Evolutionary conservation across 2,797 vertebrate species (phyloP).

Genomic region (Schizothorax lantsangensis): DNA sequence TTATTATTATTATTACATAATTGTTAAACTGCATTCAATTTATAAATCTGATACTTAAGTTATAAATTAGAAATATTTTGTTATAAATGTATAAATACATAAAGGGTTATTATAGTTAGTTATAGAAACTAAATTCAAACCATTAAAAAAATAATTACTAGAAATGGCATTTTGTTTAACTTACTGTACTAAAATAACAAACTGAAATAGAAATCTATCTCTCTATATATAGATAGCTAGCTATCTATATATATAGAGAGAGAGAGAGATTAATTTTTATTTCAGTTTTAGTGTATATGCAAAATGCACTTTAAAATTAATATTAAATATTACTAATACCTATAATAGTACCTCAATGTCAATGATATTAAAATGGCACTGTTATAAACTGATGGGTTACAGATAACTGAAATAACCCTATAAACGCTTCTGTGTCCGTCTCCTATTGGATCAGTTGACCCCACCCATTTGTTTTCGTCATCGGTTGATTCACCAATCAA

Average conservation of each 20-base stretch:
- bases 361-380: background rate
- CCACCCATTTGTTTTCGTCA: background rate
- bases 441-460: background rate
- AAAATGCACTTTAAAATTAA: background rate
- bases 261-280: no score
- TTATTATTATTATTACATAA: background rate
- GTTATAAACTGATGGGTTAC: background rate
- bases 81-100: background rate
- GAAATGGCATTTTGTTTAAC: background rate
- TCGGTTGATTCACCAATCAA: constrained; percentile 50
- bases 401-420: background rate
- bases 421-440: background rate
- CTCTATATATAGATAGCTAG: no score
- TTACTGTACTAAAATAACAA: background rate
- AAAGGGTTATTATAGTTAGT: no score
- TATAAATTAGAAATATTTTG: background rate
- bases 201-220: background rate
- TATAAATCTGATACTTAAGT: background rate
- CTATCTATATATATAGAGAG: no score
- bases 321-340: background rate
- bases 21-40: background rate
- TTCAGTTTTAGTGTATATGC: no score
- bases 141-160: background rate
- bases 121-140: no score
- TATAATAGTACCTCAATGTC: background rate